phyloP scores from a whole-genome alignment of 2,797 vertebrate species.

The Enteromius afrohamiltoni region DNA sequence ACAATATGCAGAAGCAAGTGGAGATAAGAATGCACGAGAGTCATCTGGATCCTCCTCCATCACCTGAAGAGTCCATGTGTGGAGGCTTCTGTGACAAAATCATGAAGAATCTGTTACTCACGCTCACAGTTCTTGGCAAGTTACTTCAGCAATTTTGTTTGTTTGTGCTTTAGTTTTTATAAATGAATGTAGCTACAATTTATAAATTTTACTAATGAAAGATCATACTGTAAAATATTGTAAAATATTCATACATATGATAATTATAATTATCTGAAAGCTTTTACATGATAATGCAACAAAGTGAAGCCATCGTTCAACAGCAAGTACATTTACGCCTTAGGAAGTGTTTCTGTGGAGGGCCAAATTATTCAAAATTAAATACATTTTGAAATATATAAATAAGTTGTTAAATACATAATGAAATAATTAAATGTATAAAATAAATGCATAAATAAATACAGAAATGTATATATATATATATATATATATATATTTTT shows the following conservation, averaged over 20 bases:
- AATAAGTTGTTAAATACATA: too few species aligned
- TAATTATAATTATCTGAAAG: background rate
- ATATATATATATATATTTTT: too few species aligned
- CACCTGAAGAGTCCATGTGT: constrained; percentile 71
- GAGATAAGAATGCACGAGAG: constrained; percentile 94
- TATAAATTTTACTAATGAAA: background rate
- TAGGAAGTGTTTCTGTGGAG: background rate
- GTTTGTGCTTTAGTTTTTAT: background rate
- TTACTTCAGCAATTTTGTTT: background rate
- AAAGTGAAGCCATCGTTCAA: background rate
- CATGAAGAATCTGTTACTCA: constrained; percentile 91
- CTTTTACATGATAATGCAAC: background rate
- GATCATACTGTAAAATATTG: too few species aligned
- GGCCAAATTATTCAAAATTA: too few species aligned
- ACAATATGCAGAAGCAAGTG: constrained; percentile 92
- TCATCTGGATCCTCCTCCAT: constrained; percentile 79
- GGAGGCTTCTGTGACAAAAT: constrained; percentile 84
- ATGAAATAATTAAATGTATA: too few species aligned
- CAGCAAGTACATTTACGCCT: background rate
- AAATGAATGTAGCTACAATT: background rate
- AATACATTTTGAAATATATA: too few species aligned
- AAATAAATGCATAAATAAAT: too few species aligned
- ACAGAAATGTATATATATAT: too few species aligned
- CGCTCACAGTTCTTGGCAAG: constrained; percentile 91
- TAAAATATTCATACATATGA: background rate